Evolutionary conservation across 2,888 invertebrate genomes (phyloP).

Genomic region (Ectemnius cavifrons): DNA sequence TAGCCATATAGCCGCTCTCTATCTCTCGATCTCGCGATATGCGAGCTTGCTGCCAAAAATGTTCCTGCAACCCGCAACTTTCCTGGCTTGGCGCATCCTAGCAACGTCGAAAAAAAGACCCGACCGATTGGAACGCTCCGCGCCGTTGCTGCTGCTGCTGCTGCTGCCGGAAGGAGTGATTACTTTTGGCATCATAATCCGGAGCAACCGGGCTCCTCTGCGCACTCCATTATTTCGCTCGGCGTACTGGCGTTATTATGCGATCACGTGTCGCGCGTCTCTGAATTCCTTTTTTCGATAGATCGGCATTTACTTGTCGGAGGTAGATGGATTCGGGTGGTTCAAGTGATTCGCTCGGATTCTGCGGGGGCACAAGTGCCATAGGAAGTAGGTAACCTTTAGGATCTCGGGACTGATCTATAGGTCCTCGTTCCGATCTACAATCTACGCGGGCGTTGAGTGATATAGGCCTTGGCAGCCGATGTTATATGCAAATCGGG

Average conservation of each 20-base stretch:
- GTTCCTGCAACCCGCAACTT: conserved; percentile 60
- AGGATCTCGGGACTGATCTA: conserved; percentile 52
- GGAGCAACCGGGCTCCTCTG: background rate
- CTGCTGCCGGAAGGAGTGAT: conserved; percentile 27
- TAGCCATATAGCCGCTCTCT: too few species aligned
- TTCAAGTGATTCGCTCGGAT: conserved; percentile 19
- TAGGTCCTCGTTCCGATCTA: conserved; percentile 46
- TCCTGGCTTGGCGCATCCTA: conserved; percentile 58
- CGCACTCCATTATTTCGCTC: background rate
- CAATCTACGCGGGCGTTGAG: conserved; percentile 41
- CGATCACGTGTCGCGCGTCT: background rate
- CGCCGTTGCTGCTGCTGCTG: background rate
- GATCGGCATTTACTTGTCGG: conserved; percentile 1
- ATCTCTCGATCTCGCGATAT: conserved; percentile 36
- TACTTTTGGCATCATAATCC: conserved; percentile 20
- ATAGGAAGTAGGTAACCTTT: conserved; percentile 55
- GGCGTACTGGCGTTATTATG: background rate
- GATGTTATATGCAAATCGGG: conserved; percentile 55
- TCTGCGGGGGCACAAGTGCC: conserved; percentile 22
- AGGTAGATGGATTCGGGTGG: background rate
- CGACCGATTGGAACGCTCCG: conserved; percentile 6
- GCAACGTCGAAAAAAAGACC: conserved; percentile 42
- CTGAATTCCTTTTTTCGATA: background rate
- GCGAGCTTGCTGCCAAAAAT: conserved; percentile 68
- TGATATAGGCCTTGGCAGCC: conserved; percentile 38